Percentiles rank a stretch among this genome's conserved stretches.
These are phyloP conservation scores for Phrynosoma blainvillii DNA, from an alignment of 2,113 vertebrate species.

Conservation along the genomic window DNA sequence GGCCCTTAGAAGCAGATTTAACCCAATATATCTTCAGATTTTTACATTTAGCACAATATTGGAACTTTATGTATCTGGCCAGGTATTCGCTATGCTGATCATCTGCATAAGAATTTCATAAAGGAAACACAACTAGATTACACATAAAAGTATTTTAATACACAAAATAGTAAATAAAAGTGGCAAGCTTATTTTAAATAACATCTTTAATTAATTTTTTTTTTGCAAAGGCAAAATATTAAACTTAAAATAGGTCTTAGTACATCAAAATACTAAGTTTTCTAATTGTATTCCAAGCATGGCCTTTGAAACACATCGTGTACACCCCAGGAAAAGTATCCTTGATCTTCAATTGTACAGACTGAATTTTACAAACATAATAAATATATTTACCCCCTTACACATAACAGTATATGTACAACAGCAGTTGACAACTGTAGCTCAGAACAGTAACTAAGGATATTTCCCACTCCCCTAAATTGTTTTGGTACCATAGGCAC, in stretches of 20 bases:
- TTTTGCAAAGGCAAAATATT: slow-evolving; percentile 93
- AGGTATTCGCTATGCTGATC: not conserved
- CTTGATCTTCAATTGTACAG: slow-evolving; percentile 88
- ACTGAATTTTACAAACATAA: slow-evolving; percentile 90
- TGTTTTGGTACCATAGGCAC: slow-evolving; percentile 71
- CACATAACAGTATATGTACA: slow-evolving; percentile 87
- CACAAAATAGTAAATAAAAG: slow-evolving; percentile 64
- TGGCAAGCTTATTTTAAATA: slow-evolving; percentile 82
- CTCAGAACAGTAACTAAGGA: slow-evolving; percentile 80
- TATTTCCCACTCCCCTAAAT: slow-evolving; percentile 69
- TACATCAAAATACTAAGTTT: slow-evolving; percentile 88
- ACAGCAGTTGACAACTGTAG: slow-evolving; percentile 87
- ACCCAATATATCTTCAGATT: too few species aligned
- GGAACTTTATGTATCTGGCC: not conserved
- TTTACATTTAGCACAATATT: not conserved
- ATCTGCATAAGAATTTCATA: not conserved
- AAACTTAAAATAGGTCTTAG: slow-evolving; percentile 89
- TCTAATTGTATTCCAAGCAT: slow-evolving; percentile 87
- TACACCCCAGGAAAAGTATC: slow-evolving; percentile 86
- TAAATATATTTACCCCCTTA: slow-evolving; percentile 89
- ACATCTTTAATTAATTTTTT: slow-evolving; percentile 88
- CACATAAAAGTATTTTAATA: slow-evolving; percentile 39
- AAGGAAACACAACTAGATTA: slow-evolving; percentile 13
- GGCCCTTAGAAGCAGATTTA: too few species aligned
- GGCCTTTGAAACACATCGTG: slow-evolving; percentile 83